phyloP scores from a whole-genome alignment of 2,888 invertebrate species.

The Phortica magna region DNA sequence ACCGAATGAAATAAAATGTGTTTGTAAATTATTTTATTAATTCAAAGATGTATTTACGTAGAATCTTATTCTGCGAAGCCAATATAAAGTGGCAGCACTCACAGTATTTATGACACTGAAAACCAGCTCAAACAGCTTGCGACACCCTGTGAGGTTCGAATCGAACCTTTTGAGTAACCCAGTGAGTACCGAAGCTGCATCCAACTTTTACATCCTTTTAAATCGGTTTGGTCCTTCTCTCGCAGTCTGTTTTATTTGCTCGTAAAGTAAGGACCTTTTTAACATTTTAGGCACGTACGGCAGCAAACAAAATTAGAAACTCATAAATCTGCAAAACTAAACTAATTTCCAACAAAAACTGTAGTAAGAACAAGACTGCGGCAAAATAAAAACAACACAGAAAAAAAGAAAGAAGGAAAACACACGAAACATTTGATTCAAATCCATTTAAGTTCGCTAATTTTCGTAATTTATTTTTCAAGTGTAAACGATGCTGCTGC shows the following conservation, averaged over 20 bases:
- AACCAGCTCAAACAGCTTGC: not conserved
- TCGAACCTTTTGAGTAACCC: conserved; percentile 1
- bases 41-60: too few species aligned
- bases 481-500: conserved; percentile 7
- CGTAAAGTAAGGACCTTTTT: conserved; percentile 60
- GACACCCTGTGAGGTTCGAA: conserved; percentile 8
- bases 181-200: not conserved
- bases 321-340: conserved; percentile 18
- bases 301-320: conserved; percentile 39
- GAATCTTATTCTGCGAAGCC: too few species aligned
- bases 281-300: conserved; percentile 50
- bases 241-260: conserved; percentile 60
- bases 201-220: not conserved
- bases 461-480: conserved; percentile 10
- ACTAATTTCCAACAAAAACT: conserved; percentile 22
- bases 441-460: conserved; percentile 9
- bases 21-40: too few species aligned
- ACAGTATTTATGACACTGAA: not conserved
- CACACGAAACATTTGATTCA: not conserved
- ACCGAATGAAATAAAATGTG: too few species aligned
- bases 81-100: not conserved
- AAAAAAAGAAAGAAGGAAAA: conserved; percentile 13
- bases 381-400: conserved; percentile 6
- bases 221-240: conserved; percentile 20
- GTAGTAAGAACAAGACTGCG: not conserved